Conservation (phyloP, 2,113 vertebrate species). For the Corythornis vintsioides region DNA sequence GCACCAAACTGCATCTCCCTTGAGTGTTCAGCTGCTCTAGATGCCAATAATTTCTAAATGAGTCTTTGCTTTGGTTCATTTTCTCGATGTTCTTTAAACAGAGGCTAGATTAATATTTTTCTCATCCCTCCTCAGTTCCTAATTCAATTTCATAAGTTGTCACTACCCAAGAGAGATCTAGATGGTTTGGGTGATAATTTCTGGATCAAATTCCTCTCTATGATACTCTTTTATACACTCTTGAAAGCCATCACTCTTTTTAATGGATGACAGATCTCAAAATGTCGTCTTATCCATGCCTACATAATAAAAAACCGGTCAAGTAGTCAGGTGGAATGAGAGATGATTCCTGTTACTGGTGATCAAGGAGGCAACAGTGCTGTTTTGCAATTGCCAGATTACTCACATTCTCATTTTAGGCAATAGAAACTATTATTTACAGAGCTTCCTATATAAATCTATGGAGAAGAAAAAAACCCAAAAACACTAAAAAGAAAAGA, state of each 20-base stretch:
- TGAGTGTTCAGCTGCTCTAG: not conserved
- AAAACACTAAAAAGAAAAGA: not conserved
- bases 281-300: not conserved
- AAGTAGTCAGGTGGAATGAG: not conserved
- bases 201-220: not conserved
- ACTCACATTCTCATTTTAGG: not conserved
- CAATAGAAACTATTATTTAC: not conserved
- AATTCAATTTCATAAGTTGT: not conserved
- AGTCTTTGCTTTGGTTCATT: not conserved
- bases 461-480: not conserved
- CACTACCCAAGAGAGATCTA: not conserved
- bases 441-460: not conserved
- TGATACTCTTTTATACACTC: not conserved
- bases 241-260: not conserved
- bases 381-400: not conserved
- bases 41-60: not conserved
- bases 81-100: not conserved
- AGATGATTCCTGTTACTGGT: not conserved
- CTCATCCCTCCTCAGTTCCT: not conserved
- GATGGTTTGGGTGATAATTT: not conserved
- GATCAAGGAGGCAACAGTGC: not conserved
- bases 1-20: not conserved
- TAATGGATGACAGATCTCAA: not conserved
- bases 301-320: not conserved
- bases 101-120: not conserved